Evolutionary conservation across 1,140 invertebrate genomes (phyloP).

Genomic region (Mya arenaria): DNA sequence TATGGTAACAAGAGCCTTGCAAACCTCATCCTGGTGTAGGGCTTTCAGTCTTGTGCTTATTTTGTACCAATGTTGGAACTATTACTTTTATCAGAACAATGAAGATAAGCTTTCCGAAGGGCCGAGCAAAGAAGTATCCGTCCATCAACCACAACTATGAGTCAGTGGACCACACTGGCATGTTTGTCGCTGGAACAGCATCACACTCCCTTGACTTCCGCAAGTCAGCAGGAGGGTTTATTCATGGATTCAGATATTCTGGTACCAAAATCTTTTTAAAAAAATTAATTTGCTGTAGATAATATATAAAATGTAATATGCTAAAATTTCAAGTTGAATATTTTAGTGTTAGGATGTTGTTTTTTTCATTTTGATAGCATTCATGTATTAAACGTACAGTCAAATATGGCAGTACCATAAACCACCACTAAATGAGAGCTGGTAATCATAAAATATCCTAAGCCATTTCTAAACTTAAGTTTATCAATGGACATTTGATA

Average conservation of each 20-base stretch:
- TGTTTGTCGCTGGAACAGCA: slow-evolving; percentile 81
- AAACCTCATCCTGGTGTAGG: background rate
- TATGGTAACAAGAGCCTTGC: background rate
- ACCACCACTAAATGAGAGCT: too few relatives aligned
- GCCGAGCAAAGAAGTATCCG: slow-evolving; percentile 79
- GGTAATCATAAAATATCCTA: too few relatives aligned
- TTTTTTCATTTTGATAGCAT: too few relatives aligned
- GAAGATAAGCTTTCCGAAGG: slow-evolving; percentile 39
- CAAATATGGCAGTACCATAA: too few relatives aligned
- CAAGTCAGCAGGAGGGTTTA: slow-evolving; percentile 83
- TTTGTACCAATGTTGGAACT: background rate
- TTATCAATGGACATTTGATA: too few relatives aligned
- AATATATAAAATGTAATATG: too few relatives aligned
- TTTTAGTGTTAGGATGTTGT: too few relatives aligned
- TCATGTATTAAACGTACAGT: too few relatives aligned
- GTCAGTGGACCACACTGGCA: slow-evolving; percentile 72
- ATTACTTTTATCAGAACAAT: slow-evolving; percentile 37
- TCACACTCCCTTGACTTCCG: slow-evolving; percentile 82
- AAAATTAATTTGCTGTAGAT: too few relatives aligned
- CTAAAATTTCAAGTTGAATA: too few relatives aligned
- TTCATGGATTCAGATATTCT: slow-evolving; percentile 83
- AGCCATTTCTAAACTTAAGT: too few relatives aligned
- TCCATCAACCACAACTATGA: slow-evolving; percentile 80
- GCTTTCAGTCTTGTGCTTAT: background rate
- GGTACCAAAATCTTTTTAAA: too few relatives aligned